Evolutionary conservation across 2,113 vertebrate genomes (phyloP), one percentile per base, ranked within the genome.

Genomic region (Pteronura brasiliensis): DNA sequence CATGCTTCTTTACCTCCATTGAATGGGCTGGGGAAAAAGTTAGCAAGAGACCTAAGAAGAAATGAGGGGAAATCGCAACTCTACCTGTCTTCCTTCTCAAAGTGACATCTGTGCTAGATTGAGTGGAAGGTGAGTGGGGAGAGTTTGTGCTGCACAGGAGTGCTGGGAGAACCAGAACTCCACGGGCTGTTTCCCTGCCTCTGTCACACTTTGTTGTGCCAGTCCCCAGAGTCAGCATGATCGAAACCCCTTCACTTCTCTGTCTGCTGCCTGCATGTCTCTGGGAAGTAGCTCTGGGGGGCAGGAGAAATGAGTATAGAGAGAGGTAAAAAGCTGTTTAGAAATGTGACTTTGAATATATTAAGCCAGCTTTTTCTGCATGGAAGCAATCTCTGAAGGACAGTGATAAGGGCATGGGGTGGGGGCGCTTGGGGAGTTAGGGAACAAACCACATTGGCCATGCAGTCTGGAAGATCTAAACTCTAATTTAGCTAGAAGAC

Each of bases 401-500:
- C 96, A 92, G 82, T 96, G 96, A 95, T 14, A n/a, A 52, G 36
- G 63, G 4, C 91, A 55, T 12, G 69, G 94, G 96, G 34, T 31
- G 27, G 27, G 55, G 10, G 17, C 17, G 6, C 6, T 12, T 23
- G 34, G 49, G 29, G 14, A 52, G 57, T 47, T 89, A 80, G 9
- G 21, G 59, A 76, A 92, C 90, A 98, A 97, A 61, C 93, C 93
- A 72, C 96, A 69, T 4, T 82, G 97, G 97, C 97, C 98, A 97
- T 95, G 91, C 97, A 97, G 97, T 98, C 97, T 96, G 96, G 83
- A 98, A 98, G 97, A 97, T 98, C 96, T 97, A 97, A 97, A 97
- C 98, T 98, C 98, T 98, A 98, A 99, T 98, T 99, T 98, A 98
- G 97, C 98, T 97, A 11, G 90, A 96, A 98, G 96, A 98, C 98